These are phyloP conservation scores for Sturnus vulgaris DNA, from an alignment of 2,113 vertebrate species.

Conservation along the genomic window DNA sequence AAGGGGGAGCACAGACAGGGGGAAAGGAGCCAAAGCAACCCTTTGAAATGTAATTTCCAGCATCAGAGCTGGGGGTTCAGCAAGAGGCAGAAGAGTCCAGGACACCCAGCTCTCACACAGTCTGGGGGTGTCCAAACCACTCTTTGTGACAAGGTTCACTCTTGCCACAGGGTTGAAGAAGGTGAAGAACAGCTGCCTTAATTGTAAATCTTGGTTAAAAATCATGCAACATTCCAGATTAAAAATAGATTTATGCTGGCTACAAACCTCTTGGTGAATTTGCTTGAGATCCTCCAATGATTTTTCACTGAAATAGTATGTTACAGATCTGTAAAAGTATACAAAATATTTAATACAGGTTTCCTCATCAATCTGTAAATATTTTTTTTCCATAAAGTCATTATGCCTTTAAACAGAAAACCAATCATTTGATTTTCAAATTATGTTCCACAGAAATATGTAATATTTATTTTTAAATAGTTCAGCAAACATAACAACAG, in stretches of 20 bases:
- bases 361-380: not conserved
- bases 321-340: slow-evolving; percentile 67
- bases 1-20: not conserved
- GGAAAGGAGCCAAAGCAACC: not conserved
- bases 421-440: not conserved
- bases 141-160: not conserved
- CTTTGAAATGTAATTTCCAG: not conserved
- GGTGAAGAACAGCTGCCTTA: not conserved
- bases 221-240: not conserved
- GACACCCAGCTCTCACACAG: not conserved
- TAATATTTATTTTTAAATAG: not conserved
- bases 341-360: not conserved
- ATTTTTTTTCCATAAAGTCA: not conserved
- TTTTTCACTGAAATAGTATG: slow-evolving; percentile 74
- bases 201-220: not conserved
- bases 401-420: not conserved
- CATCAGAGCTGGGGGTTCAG: not conserved
- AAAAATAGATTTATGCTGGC: not conserved
- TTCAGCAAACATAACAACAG: not conserved
- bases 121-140: accelerated
- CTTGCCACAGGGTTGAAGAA: not conserved
- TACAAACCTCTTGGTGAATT: slow-evolving; percentile 84
- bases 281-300: slow-evolving; percentile 78
- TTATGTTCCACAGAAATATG: not conserved
- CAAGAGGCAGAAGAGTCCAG: not conserved